Evolutionary conservation across 2,797 vertebrate genomes (phyloP), one percentile per base, ranked within the genome.

Genomic region (Tapera naevia): DNA sequence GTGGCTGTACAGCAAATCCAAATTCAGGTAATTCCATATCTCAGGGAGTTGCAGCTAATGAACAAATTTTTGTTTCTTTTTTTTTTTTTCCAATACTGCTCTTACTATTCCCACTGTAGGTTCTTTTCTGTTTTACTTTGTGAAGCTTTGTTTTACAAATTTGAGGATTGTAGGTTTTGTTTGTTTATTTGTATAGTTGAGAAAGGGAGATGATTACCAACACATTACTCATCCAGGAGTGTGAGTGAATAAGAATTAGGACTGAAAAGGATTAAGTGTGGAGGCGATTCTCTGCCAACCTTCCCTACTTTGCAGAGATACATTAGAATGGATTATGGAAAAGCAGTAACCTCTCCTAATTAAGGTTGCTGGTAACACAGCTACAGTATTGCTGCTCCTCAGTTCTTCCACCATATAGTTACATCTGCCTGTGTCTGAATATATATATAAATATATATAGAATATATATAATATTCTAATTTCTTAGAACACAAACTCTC

Each of bases 11-110:
- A 30, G 30, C 8, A 56, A 83, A 84, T 62, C 21, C 24, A 53
- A 70, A 76, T 50, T 81, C 35, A 60, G 2, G 3, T 79, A 66
- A 69, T 27, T 72, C 23, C 10, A 1, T 79, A 35, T 79, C 86
- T 91, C 43, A 60, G 23, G 7, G 3, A 6, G 1, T 5, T 78
- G 25, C 35, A 74, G 16, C 6, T 80, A 76, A 62, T 16, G 5
- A 37, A 45, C 9, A 37, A 57, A 45, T 80, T 74, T 78, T 2
- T 2, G 7, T 33, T 2, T 64, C 24, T 27, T 21, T 28, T 30
- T 28, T 3, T 13, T 7, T 22, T 32, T 21, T 2, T 0, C 4
- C 33, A 35, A 4, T 39, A 33, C 1, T 66, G 3, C 10, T 57
- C 13, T 88, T 65, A 69, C 23, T 61, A 61, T 51, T 86, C n/a